Evolutionary conservation across 2,113 vertebrate genomes (phyloP).

Genomic region (Otis tarda): DNA sequence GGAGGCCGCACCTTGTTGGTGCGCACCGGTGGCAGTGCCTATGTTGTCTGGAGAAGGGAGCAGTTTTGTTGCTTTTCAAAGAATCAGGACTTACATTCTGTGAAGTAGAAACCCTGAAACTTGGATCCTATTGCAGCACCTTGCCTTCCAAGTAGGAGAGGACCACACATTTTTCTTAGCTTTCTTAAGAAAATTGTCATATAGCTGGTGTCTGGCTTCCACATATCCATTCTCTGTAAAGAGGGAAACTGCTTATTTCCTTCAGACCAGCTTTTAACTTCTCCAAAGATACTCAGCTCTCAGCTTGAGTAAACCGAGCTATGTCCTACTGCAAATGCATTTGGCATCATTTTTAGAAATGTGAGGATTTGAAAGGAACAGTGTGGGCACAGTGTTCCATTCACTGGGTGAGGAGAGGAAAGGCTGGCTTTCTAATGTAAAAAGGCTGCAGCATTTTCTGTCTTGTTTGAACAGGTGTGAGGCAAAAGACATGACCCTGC

Average conservation of each 20-base stretch:
- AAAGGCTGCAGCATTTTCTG: not conserved
- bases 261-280: not conserved
- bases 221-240: not conserved
- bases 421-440: not conserved
- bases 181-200: not conserved
- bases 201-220: not conserved
- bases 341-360: constrained; percentile 5
- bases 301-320: not conserved
- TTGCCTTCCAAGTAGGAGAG: not conserved
- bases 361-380: constrained; percentile 18
- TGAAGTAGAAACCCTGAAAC: not conserved
- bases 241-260: not conserved
- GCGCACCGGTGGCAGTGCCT: not conserved
- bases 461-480: not conserved
- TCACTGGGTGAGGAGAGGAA: not conserved
- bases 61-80: not conserved
- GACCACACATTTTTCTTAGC: not conserved
- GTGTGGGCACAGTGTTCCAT: constrained; percentile 22
- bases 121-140: not conserved
- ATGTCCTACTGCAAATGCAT: not conserved
- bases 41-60: not conserved
- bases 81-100: not conserved
- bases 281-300: not conserved
- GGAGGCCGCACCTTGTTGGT: not conserved
- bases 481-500: not conserved